These are phyloP conservation scores for Lepus oiostolus DNA, from an alignment of 2,797 vertebrate species.

Conservation along the genomic window DNA sequence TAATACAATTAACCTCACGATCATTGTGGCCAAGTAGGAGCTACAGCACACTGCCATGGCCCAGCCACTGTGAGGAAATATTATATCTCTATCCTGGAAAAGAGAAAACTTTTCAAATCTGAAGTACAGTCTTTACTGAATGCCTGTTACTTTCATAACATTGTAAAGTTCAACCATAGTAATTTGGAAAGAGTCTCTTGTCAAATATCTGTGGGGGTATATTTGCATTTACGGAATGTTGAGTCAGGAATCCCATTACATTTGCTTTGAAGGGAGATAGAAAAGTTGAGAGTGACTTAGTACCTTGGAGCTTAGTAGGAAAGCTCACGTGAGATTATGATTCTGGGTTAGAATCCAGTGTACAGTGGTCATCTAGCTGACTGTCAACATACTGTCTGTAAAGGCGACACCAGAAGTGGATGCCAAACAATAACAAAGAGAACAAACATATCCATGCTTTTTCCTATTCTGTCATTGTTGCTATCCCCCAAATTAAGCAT, in stretches of 20 bases:
- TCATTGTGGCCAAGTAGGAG: too few relatives aligned
- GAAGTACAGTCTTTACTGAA: too few relatives aligned
- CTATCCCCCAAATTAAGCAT: constrained; percentile 50
- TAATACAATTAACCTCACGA: too few relatives aligned
- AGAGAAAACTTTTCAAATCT: too few relatives aligned
- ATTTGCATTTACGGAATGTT: not conserved
- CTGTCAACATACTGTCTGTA: not conserved
- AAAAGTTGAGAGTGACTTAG: constrained; percentile 43
- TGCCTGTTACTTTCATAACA: too few relatives aligned
- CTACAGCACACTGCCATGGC: too few relatives aligned
- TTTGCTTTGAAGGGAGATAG: constrained; percentile 2
- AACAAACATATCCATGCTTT: not conserved
- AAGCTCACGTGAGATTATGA: not conserved
- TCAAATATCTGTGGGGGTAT: not conserved
- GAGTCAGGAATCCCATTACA: not conserved
- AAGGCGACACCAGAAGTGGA: not conserved
- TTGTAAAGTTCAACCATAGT: too few relatives aligned
- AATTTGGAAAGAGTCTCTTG: too few relatives aligned
- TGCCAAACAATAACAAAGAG: constrained; percentile 4
- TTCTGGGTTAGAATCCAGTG: constrained; percentile 29
- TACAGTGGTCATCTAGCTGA: constrained; percentile 25
- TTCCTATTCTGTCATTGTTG: constrained; percentile 26
- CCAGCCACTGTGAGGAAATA: too few relatives aligned
- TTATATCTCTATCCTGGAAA: too few relatives aligned
- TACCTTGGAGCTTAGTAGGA: not conserved